Evolutionary conservation across 2,797 vertebrate genomes (phyloP).

Genomic region (Gambusia yucatana): DNA sequence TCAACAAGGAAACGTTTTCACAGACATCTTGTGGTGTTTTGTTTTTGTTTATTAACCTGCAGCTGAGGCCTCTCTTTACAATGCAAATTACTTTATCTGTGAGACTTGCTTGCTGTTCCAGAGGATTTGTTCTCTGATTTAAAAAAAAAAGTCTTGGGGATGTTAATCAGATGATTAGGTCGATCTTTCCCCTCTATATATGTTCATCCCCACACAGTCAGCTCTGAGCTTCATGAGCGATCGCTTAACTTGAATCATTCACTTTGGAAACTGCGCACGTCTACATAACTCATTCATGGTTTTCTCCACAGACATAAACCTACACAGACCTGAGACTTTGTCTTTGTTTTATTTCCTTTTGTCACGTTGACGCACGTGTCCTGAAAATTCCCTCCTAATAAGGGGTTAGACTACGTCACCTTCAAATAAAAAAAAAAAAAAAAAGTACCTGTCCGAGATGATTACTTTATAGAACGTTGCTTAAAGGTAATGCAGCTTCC

Average conservation of each 20-base stretch:
- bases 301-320: constrained; percentile 3
- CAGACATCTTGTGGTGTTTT: constrained; percentile 8
- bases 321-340: background rate
- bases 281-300: background rate
- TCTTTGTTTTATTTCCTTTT: background rate
- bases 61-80: background rate
- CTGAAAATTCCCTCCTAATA: background rate
- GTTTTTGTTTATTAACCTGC: background rate
- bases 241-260: background rate
- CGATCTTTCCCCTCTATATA: background rate
- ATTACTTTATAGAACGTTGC: background rate
- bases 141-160: background rate
- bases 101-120: background rate
- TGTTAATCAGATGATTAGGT: background rate
- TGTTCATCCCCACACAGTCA: background rate
- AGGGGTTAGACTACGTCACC: background rate
- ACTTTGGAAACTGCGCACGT: background rate
- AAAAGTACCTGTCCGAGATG: background rate
- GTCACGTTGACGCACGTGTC: background rate
- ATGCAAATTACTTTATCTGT: background rate
- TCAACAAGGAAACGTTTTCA: background rate
- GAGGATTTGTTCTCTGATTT: background rate
- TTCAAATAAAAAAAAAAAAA: background rate
- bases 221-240: background rate
- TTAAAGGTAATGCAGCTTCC: background rate